These are phyloP conservation scores for Malurus melanocephalus DNA, from an alignment of 2,113 vertebrate genomes.

Conservation along the genomic window DNA sequence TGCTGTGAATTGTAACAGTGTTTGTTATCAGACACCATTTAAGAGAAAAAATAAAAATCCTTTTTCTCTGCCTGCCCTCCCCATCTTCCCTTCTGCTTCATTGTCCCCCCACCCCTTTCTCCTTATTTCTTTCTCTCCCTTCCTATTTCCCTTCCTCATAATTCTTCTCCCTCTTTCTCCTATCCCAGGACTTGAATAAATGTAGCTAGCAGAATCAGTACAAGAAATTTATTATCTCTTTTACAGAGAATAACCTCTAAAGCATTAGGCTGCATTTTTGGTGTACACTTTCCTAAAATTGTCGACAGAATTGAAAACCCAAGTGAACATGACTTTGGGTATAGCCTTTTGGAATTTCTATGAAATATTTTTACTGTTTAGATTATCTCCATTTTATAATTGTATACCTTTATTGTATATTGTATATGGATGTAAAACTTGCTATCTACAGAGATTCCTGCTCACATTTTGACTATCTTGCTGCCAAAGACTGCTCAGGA, in stretches of 20 bases:
- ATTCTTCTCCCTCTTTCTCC: background rate
- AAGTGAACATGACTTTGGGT: background rate
- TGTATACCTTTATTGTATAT: background rate
- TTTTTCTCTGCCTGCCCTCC: background rate
- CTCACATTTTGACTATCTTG: background rate
- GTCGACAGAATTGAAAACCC: background rate
- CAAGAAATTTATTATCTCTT: background rate
- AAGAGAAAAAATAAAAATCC: background rate
- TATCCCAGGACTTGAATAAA: background rate
- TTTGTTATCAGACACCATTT: background rate
- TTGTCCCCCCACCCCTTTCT: background rate
- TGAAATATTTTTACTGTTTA: background rate
- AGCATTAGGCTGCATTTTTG: background rate
- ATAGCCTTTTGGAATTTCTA: background rate
- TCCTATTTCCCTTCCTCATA: background rate
- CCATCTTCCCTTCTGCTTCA: background rate
- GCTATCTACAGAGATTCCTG: conserved; percentile 1
- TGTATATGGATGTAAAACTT: background rate
- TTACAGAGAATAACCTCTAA: background rate
- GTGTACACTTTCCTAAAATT: background rate
- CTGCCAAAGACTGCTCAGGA: background rate
- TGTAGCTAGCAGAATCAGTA: background rate
- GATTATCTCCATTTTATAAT: background rate
- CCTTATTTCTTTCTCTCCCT: background rate
- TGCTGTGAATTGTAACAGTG: background rate